Conservation (phyloP, 2,113 vertebrate genomes). For the Toxotes chatareus region DNA sequence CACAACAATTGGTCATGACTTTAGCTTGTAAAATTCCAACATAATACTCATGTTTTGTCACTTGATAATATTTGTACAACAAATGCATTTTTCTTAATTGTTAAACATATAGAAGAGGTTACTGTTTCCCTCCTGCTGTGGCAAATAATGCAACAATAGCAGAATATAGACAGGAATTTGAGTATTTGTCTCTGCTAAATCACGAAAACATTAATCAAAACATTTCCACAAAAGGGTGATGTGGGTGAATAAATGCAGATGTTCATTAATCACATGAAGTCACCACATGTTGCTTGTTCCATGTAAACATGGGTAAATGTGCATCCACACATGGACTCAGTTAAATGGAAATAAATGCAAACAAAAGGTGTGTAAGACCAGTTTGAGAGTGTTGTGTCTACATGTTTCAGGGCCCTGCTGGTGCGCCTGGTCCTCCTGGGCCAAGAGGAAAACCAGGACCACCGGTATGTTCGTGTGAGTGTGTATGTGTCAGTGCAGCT, state of each 20-base stretch:
- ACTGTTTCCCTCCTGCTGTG: background rate
- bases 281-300: background rate
- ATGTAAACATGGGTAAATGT: background rate
- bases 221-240: background rate
- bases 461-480: slow-evolving; percentile 84
- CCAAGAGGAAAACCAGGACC: slow-evolving; percentile 92
- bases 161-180: background rate
- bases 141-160: background rate
- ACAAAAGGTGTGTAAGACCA: background rate
- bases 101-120: background rate
- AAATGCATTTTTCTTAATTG: background rate
- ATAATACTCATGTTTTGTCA: background rate
- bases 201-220: slow-evolving; percentile 7
- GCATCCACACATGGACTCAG: background rate
- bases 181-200: slow-evolving; percentile 1
- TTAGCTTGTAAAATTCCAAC: background rate
- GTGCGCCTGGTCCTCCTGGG: slow-evolving; percentile 89
- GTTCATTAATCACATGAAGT: slow-evolving; percentile 39
- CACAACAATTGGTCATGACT: background rate
- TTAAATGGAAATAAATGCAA: background rate
- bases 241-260: slow-evolving; percentile 17
- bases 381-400: slow-evolving; percentile 42
- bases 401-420: slow-evolving; percentile 87
- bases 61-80: background rate
- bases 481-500: slow-evolving; percentile 26